Conservation (phyloP, 2,113 vertebrate species). For the Gavia stellata region DNA sequence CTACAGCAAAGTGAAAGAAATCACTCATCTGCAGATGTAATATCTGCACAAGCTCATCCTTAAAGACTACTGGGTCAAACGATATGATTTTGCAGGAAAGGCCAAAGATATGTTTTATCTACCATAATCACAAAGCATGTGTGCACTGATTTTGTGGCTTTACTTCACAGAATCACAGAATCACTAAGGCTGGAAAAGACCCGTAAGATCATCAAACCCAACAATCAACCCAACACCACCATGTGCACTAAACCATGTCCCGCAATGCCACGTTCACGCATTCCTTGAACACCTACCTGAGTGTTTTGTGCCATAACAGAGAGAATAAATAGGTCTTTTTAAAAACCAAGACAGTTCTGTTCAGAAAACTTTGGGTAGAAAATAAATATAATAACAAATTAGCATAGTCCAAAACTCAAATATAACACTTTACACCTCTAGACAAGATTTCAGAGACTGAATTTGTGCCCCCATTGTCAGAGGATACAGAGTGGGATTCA, state of each 20-base stretch:
- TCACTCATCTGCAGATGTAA: not conserved
- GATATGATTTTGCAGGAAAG: not conserved
- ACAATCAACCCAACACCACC: no score
- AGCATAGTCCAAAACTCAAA: not conserved
- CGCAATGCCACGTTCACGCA: no score
- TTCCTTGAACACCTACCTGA: no score
- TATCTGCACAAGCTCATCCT: not conserved
- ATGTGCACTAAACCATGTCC: no score
- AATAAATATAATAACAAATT: not conserved
- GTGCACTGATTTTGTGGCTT: not conserved
- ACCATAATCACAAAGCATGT: not conserved
- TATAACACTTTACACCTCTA: not conserved
- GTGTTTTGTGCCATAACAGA: not conserved
- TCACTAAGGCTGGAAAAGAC: no score
- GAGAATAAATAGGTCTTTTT: not conserved
- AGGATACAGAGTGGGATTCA: not conserved
- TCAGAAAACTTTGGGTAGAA: not conserved
- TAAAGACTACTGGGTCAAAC: not conserved
- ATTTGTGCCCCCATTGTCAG: not conserved
- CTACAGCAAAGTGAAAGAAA: not conserved
- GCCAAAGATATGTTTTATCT: not conserved
- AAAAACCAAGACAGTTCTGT: not conserved
- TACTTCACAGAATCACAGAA: no score
- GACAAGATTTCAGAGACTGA: not conserved
- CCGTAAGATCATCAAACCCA: no score